phyloP scores from a whole-genome alignment of 2,113 vertebrate species.

The Sturnus vulgaris region DNA sequence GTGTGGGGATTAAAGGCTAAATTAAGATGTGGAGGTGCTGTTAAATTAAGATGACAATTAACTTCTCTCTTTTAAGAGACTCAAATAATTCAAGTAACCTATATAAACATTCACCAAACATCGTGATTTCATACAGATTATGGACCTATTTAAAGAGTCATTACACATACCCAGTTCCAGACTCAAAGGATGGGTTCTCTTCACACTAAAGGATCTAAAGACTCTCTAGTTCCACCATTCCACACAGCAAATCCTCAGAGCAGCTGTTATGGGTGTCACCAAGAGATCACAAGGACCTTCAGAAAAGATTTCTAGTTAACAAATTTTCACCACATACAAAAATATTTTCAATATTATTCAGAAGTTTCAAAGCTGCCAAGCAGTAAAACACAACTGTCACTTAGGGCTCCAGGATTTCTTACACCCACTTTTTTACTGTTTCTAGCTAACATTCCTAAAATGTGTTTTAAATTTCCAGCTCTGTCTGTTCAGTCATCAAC shows the following conservation, averaged over 20 bases:
- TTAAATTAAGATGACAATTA: background rate
- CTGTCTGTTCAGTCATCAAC: background rate
- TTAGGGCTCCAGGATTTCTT: background rate
- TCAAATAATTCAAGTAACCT: background rate
- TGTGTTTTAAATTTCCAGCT: constrained; percentile 44
- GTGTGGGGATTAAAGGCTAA: background rate
- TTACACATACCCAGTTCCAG: background rate
- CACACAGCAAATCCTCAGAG: background rate
- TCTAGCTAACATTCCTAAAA: constrained; percentile 9
- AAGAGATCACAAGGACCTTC: background rate
- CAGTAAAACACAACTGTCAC: background rate
- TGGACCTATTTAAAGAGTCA: background rate
- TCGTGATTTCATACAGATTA: background rate
- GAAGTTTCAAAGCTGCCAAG: background rate
- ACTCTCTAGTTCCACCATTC: background rate
- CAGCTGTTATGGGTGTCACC: background rate
- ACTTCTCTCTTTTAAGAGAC: background rate
- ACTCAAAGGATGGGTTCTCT: background rate
- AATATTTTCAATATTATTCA: background rate
- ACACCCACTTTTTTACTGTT: background rate
- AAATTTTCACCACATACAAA: background rate
- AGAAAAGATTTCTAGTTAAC: background rate
- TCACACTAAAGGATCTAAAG: background rate
- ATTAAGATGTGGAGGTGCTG: background rate
- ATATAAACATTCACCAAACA: background rate